Evolutionary conservation across 1,140 invertebrate genomes (phyloP), one percentile per base, ranked within the genome.

Genomic region (Drosophila kohkoa): DNA sequence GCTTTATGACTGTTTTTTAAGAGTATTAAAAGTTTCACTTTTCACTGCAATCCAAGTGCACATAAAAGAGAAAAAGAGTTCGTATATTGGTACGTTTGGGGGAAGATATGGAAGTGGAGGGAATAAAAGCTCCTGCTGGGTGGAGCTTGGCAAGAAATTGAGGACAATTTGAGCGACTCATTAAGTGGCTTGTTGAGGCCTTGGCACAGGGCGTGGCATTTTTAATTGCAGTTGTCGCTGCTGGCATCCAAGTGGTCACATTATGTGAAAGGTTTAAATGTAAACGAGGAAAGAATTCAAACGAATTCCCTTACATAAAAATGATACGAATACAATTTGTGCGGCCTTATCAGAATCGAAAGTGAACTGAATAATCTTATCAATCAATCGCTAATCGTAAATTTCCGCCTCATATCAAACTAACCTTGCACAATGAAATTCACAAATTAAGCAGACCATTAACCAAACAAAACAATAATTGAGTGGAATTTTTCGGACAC

Each of bases 131-230:
- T 15, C 49, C 70, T 2, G 38, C 30, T 57, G 68, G 59, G 60
- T 25, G 43, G 49, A 51, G 7, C 43, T 60, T 15, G 59, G 46
- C 59, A 67, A 66, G 58, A 32, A 66, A 60, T 77, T 52, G 70
- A 55, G 69, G 48, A 72, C 74, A 72, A 66, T 72, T 71, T 72
- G 10, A 72, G 49, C 59, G 57, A 62, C 41, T 63, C 63, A 77
- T 77, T 74, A 73, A 77, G 75, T 77, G 58, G 63, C 73, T 70
- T 59, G 58, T 75, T 51, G 52, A 68, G 64, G 54, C 64, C 64
- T 48, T 73, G 57, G 16, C 48, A 41, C n/a, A 43, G 35, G 54
- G 64, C 60, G 60, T 57, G 54, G 35, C 41, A 38, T 28, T 68
- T 74, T 74, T 74, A 74, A 74, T 74, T 68, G 71, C 71, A 68